Base-by-base conservation (phyloP, 2,797 vertebrate genomes). In the Mormyrops attenuatus region DNA sequence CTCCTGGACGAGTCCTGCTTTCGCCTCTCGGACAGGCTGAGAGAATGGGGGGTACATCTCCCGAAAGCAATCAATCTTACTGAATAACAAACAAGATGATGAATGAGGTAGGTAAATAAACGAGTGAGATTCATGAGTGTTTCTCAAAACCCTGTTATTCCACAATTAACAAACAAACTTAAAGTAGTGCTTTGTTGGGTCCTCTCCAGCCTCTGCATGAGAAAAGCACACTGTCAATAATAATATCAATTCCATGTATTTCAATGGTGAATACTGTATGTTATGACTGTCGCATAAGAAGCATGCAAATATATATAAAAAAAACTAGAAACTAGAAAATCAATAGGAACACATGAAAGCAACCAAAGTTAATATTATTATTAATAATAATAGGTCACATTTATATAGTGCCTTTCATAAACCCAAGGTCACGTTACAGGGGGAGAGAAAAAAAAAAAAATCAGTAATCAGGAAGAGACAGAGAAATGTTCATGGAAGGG, bases 21-120 rank as follows among this genome's bases (percentile, higher is more conserved):
- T 53, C 88, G 5, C 82, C 91, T 0, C 73, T 73, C 1, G 86
- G 85, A 0, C 49, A 30, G 1, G 91, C 93, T 94, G 91, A 41
- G 11, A 34, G 82, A 20, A 89, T 44, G 1, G 26, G 49, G 49
- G 50, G 52, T 53, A 26, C 11, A 13, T 69, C 22, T 69, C 26
- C 9, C 11, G 1, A 69, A 69, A 69, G 63, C 22, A 30, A 11
- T 30, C 8, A 13, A 26, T 69, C 9, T 30, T 69, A 63, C 7
- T 1, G 2, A 63, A 26, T 63, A 22, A 2, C 20, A 9, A 26
- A 26, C 57, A 26, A 63, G 57, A 9, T 63, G 5, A n/a, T 57
- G 55, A n/a, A 63, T 22, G 57, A 63, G n/a, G 6, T 22, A 26
- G n/a, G 57, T 63, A 63, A 8, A 26, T 60, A 11, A 26, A 63